A percentile compares a stretch with the other conserved stretches of the same genome.
phyloP scores from a whole-genome alignment of 2,797 vertebrate species.

The Moxostoma hubbsi region DNA sequence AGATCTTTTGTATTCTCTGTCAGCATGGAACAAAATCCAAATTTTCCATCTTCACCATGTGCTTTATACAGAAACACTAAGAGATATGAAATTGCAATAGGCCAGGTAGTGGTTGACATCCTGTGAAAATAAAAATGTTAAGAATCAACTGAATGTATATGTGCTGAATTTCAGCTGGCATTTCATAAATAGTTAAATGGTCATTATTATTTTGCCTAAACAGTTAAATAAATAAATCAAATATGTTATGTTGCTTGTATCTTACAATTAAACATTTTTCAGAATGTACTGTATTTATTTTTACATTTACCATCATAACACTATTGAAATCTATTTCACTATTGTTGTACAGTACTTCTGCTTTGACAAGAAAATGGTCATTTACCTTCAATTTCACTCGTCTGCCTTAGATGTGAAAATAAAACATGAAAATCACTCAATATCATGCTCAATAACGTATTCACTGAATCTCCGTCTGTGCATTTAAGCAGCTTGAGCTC shows the following conservation, averaged over 20 bases:
- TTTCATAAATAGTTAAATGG: not conserved
- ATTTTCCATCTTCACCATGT: conserved; percentile 31
- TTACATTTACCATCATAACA: not conserved
- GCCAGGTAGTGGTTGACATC: conserved; percentile 24
- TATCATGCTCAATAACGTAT: not conserved
- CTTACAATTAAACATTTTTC: not conserved
- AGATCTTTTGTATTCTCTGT: conserved; percentile 54
- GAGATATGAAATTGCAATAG: conserved; percentile 14
- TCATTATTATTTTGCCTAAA: not conserved
- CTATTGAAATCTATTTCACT: not conserved
- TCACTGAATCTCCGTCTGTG: not conserved
- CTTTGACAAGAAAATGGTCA: not conserved
- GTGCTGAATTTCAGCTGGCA: not conserved
- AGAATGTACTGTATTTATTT: not conserved
- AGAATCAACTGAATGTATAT: not conserved
- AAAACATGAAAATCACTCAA: not conserved
- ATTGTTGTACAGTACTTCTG: not conserved
- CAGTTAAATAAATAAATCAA: not conserved
- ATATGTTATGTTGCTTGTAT: not conserved
- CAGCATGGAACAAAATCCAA: conserved; percentile 60
- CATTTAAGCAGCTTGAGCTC: not conserved
- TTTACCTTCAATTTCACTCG: conserved; percentile 22
- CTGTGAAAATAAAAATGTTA: conserved; percentile 25
- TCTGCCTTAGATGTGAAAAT: not conserved
- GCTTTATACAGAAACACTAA: conserved; percentile 29